Percentiles rank a stretch among this genome's conserved stretches.
phyloP scores from a whole-genome alignment of 2,113 vertebrate species.

The Bos indicus region DNA sequence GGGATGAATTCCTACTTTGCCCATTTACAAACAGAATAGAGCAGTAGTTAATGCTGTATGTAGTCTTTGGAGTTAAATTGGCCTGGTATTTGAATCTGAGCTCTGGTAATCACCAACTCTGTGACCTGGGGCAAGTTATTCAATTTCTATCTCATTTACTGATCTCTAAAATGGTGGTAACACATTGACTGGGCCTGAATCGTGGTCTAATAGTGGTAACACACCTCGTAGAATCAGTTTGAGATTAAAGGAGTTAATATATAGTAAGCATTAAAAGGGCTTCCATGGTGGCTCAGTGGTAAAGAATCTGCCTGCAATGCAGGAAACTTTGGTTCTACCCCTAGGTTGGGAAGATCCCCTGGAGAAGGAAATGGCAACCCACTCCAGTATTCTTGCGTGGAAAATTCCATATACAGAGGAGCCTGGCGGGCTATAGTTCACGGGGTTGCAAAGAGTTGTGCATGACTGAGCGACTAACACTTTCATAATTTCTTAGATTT shows the following conservation, averaged over 20 bases:
- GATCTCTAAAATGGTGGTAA: background rate
- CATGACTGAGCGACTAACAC: background rate
- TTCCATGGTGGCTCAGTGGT: background rate
- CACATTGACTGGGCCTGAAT: too few species aligned
- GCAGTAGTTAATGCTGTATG: background rate
- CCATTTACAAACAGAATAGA: background rate
- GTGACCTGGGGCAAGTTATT: background rate
- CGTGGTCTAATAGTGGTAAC: background rate
- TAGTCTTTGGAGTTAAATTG: background rate
- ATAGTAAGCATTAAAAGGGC: background rate
- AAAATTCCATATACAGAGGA: background rate
- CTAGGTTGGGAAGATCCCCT: background rate
- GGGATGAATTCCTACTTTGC: background rate
- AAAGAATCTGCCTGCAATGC: background rate
- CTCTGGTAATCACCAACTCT: background rate
- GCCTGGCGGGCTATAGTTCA: background rate
- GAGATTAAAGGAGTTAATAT: background rate
- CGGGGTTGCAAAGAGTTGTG: background rate
- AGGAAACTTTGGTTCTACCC: background rate
- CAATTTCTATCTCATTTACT: background rate
- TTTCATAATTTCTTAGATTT: background rate
- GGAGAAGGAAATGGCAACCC: background rate
- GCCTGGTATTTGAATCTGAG: background rate
- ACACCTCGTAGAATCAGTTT: background rate
- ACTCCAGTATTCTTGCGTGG: background rate